Base-by-base conservation (phyloP, 2,797 vertebrate species). In the Acanthurus lineatus region DNA sequence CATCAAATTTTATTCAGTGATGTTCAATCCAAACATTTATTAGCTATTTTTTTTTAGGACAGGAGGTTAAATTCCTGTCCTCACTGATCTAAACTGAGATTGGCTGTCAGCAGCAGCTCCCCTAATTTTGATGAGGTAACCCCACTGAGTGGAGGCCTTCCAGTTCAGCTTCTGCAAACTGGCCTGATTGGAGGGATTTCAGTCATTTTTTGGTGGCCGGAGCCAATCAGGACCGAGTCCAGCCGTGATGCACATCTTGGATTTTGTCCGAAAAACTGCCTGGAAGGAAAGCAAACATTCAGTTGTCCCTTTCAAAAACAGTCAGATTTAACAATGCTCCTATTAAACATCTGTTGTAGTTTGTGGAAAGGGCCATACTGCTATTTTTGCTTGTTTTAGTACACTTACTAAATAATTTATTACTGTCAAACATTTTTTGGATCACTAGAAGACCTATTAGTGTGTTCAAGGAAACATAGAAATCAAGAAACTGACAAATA, bases 191-290 rank as follows among this genome's bases (percentile, higher is more conserved):
- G 89, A 87, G 58, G 16, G n/a, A 53, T 77, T 89, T 88, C 83
- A 88, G 74, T 79, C 70, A 68, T 76, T 82, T 70, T 48, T 74
- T 51, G 58, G 79, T 6, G 51, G 49, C 9, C 35, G 22, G 28
- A 82, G 89, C 88, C 91, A 90, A 88, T 88, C 87, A 82, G 83
- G 85, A 88, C 77, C 54, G 0, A 51, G 75, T 88, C 88, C 91
- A 91, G 81, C 83, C 76, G 79, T 62, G 79, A 91, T 74, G 81
- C 77, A 59, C 44, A 63, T 80, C 75, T 87, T 79, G 83, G 84
- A 77, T 51, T 61, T 4, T 5, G 63, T 77, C 80, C 40, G 77
- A 32, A 81, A 76, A 71, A 47, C 69, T 20, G 81, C 67, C 82
- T 84, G 88, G 78, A 84, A 80, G 48, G 67, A 83, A 86, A 42